A percentile compares a stretch with the other conserved stretches of the same genome.
Evolutionary conservation across 2,797 vertebrate species (phyloP).

Genomic region (Aldrovandia affinis): DNA sequence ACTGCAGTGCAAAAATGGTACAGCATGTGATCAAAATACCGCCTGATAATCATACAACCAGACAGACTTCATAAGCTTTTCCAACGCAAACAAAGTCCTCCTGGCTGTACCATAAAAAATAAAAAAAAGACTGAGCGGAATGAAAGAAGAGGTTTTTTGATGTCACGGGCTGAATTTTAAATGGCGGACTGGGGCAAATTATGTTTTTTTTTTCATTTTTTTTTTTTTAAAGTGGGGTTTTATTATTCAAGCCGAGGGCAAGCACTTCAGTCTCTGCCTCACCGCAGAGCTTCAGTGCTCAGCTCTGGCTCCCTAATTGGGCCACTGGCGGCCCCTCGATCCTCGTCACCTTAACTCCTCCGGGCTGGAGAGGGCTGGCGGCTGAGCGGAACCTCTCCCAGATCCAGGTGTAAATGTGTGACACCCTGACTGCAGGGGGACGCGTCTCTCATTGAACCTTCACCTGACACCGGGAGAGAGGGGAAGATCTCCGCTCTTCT

Average conservation of each 20-base stretch:
- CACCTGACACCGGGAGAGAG: not conserved
- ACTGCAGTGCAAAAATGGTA: not conserved
- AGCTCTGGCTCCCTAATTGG: constrained; percentile 68
- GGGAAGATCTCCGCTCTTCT: not conserved
- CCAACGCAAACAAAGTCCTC: constrained; percentile 61
- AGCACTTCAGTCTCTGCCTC: constrained; percentile 49
- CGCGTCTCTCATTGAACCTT: not conserved
- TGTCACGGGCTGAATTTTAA: not conserved
- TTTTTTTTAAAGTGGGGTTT: constrained; percentile 53
- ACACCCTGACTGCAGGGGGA: not conserved
- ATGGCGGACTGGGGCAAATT: not conserved
- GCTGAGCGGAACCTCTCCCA: not conserved
- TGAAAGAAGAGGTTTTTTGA: constrained; percentile 48
- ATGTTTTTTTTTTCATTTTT: constrained; percentile 6
- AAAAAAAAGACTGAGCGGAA: constrained; percentile 56
- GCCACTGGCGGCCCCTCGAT: constrained; percentile 54
- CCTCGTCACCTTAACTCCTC: constrained; percentile 49
- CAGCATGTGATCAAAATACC: not conserved
- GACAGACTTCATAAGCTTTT: constrained; percentile 55
- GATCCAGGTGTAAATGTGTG: constrained; percentile 21
- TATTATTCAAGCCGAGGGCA: constrained; percentile 62
- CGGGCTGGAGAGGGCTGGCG: constrained; percentile 11
- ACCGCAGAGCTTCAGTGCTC: constrained; percentile 58
- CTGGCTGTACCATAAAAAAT: constrained; percentile 50
- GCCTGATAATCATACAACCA: not conserved